A percentile compares a stretch with the other conserved stretches of the same genome.
phyloP scores from a whole-genome alignment of 2,113 vertebrate species.

The Corythaeola cristata region DNA sequence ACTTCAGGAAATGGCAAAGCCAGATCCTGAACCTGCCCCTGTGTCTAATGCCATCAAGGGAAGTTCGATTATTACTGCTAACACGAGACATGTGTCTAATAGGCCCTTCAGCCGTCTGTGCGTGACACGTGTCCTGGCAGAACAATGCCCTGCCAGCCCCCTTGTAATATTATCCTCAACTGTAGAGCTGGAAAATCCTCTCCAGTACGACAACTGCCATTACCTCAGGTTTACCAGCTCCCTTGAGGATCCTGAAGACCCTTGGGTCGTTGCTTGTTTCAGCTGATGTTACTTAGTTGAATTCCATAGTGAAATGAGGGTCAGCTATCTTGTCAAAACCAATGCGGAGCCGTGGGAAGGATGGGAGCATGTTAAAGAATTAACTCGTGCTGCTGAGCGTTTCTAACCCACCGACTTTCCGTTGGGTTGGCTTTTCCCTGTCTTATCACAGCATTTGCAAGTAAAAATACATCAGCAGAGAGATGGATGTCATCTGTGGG shows the following conservation, averaged over 20 bases:
- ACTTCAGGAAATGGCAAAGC: not conserved
- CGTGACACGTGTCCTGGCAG: not conserved
- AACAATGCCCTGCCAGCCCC: not conserved
- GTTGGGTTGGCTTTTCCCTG: not conserved
- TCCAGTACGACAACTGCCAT: not conserved
- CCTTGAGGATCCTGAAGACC: not conserved
- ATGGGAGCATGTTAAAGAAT: not conserved
- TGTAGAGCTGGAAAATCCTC: constrained; percentile 11
- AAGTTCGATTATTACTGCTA: not conserved
- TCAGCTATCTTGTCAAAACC: not conserved
- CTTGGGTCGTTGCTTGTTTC: not conserved
- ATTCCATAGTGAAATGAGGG: not conserved
- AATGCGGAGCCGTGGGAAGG: not conserved
- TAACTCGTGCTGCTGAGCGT: not conserved
- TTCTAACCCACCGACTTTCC: not conserved
- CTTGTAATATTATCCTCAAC: not conserved
- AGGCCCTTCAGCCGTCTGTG: not conserved
- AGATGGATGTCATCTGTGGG: not conserved
- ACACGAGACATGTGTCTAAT: not conserved
- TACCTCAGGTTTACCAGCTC: not conserved
- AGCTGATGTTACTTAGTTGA: not conserved
- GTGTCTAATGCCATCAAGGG: not conserved
- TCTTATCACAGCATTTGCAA: not conserved
- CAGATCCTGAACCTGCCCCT: not conserved
- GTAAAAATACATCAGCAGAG: not conserved